Evolutionary conservation across 2,113 vertebrate genomes (phyloP).

Genomic region (Tricholaema leucomelas): DNA sequence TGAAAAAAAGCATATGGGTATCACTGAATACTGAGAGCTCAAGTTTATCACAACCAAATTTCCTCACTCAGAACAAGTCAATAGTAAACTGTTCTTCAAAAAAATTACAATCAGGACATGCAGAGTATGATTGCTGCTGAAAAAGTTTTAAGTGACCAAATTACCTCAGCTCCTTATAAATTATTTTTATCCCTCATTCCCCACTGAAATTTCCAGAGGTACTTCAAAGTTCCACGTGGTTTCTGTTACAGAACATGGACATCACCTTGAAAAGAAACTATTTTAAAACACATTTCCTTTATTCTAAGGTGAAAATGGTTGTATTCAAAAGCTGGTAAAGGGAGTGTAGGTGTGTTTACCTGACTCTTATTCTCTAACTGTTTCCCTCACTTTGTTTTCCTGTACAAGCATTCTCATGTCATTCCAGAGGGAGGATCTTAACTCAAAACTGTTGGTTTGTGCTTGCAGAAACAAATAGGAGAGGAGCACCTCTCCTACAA

Average conservation of each 20-base stretch:
- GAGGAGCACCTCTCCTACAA: too few species aligned
- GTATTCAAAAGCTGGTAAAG: neutral
- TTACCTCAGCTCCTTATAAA: neutral
- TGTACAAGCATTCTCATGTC: neutral
- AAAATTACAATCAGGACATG: slow-evolving; percentile 21
- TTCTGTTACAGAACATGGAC: neutral
- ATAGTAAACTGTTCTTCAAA: slow-evolving; percentile 13
- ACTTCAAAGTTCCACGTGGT: neutral
- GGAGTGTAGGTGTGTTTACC: neutral
- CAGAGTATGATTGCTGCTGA: slow-evolving; percentile 1
- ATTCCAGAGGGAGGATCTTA: neutral
- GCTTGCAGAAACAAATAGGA: neutral
- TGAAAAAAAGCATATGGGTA: slow-evolving; percentile 45
- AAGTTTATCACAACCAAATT: neutral
- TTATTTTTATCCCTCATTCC: neutral
- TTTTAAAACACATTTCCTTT: neutral
- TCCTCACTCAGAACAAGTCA: slow-evolving; percentile 1
- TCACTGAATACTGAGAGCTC: neutral
- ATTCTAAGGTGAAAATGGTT: neutral
- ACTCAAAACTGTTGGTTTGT: neutral
- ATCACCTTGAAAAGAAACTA: neutral
- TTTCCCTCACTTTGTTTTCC: neutral
- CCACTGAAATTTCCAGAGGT: neutral
- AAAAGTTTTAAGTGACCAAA: neutral
- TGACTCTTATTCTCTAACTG: neutral